Conservation (phyloP, 2,888 invertebrate genomes). For the Lycia hirtaria region DNA sequence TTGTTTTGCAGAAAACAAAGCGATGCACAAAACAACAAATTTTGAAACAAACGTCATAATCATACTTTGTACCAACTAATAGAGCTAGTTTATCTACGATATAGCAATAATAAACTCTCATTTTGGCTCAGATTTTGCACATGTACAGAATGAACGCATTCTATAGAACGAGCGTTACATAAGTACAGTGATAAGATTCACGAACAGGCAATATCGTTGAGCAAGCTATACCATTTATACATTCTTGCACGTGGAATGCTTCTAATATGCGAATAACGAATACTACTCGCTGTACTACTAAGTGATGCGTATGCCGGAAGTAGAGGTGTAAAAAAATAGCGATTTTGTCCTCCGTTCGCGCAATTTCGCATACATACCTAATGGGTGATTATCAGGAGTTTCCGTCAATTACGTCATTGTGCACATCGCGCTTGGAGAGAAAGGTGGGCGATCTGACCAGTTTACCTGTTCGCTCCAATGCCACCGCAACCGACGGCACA, state of each 20-base stretch:
- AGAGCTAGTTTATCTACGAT: neutral
- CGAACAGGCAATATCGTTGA: constrained; percentile 12
- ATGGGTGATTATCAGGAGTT: constrained; percentile 65
- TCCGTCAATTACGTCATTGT: constrained; percentile 59
- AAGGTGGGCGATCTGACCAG: constrained; percentile 55
- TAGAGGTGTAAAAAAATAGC: constrained; percentile 47
- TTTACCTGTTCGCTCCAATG: constrained; percentile 46
- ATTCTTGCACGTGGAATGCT: constrained; percentile 20
- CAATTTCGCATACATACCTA: constrained; percentile 65
- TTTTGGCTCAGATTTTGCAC: neutral
- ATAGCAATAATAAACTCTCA: neutral
- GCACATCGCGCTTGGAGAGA: constrained; percentile 55
- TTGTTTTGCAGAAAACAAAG: no score
- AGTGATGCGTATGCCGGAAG: constrained; percentile 46
- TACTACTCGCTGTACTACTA: neutral
- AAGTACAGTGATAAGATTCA: constrained; percentile 15
- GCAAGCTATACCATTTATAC: constrained; percentile 26
- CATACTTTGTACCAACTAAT: neutral
- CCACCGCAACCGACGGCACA: constrained; percentile 45
- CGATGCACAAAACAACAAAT: no score
- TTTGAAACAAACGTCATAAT: no score
- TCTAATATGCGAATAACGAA: constrained; percentile 1
- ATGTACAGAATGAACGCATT: neutral
- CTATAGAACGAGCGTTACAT: constrained; percentile 4
- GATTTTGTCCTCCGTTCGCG: constrained; percentile 58